Base-by-base conservation (phyloP, 2,113 vertebrate species). In the Gracilinanus agilis region DNA sequence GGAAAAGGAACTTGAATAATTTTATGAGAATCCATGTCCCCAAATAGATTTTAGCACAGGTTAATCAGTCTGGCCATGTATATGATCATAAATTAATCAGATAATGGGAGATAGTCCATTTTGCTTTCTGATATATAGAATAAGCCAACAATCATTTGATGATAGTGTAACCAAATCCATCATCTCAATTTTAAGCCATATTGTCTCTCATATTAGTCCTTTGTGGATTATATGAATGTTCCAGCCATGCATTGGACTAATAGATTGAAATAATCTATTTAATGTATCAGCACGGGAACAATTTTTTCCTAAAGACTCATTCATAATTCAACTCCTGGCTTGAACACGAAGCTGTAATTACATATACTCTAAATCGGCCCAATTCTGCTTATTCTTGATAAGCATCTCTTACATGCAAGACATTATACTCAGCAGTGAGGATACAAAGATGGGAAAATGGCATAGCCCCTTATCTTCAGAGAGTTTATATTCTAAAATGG, bases 11-110 rank as follows among this genome's bases (percentile, higher is more conserved):
- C 19, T 10, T 13, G 0, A 40, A 55, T 56, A 6, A 1, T 55
- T 55, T 90, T 24, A 44, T 29, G 16, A 40, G 3, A 24, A 53
- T 83, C 7, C 49, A 61, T 49, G 12, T 8, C 3, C 55, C n/a
- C 10, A 53, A 44, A 3, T 53, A 91, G 67, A 88, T 90, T 55
- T 24, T 40, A 34, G 67, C n/a, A 2, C 27, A 10, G 55, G 34
- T n/a, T 24, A 1, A 11, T 40, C 88, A 1, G 0, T 27, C 44
- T 12, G 27, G 34, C 49, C 53, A 1, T 40, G 2, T 44, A 34
- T 27, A n/a, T 90, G 56, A 0, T 25, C 54, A 7, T 58, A 27
- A 6, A 1, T 5, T 83, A 5, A 55, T n/a, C 6, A 44, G 24
- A 67, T 44, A 89, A 24, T 44, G 5, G 5, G 25, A 10, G 53